A percentile compares a stretch with the other conserved stretches of the same genome.
These are phyloP conservation scores for Tauraco erythrolophus DNA, from an alignment of 2,113 vertebrate species.

Conservation along the genomic window DNA sequence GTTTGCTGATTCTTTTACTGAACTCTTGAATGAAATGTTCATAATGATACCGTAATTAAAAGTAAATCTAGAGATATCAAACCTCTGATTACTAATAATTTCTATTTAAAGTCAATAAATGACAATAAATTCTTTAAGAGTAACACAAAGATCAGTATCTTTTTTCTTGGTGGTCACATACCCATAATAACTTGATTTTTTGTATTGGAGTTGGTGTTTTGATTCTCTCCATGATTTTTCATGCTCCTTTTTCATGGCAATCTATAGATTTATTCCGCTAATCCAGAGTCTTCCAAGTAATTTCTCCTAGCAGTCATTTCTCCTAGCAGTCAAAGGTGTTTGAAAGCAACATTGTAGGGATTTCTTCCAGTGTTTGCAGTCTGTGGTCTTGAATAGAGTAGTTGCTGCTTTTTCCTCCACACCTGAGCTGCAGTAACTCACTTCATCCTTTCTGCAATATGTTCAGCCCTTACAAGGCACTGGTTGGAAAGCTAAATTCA, in stretches of 20 bases:
- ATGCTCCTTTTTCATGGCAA: background rate
- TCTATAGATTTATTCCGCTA: background rate
- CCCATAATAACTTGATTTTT: background rate
- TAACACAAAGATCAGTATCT: background rate
- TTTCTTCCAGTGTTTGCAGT: conserved; percentile 20
- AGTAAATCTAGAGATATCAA: background rate
- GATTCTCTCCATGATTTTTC: background rate
- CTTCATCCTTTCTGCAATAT: background rate
- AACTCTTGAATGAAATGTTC: background rate
- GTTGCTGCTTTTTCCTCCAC: background rate
- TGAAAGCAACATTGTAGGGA: background rate
- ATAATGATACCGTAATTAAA: background rate
- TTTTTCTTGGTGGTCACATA: background rate
- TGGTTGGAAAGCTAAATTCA: conserved; percentile 50
- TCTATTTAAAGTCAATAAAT: background rate
- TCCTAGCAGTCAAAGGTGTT: background rate
- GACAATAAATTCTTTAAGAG: background rate
- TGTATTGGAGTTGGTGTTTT: background rate
- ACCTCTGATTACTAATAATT: background rate
- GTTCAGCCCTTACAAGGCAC: background rate
- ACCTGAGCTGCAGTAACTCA: conserved; percentile 37
- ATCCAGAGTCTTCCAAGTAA: background rate
- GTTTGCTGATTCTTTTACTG: background rate
- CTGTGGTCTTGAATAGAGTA: conserved; percentile 33
- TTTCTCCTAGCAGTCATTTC: conserved; percentile 3